Evolutionary conservation across 2,113 vertebrate genomes (phyloP).

Genomic region (Otocyon megalotis): DNA sequence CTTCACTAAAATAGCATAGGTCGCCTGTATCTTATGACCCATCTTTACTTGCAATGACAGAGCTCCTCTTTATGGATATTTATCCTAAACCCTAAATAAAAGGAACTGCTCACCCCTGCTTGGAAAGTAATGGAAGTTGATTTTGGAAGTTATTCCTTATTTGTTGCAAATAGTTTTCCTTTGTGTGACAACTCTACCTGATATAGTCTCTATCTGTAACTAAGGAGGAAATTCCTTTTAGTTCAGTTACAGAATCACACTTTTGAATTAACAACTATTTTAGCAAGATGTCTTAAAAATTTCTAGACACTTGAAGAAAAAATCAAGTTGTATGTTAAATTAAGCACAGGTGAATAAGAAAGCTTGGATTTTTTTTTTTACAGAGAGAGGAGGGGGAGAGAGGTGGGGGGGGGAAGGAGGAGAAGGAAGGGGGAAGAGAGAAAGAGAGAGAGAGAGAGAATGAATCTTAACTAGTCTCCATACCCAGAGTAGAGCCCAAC

Average conservation of each 20-base stretch:
- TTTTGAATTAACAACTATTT: conserved; percentile 41
- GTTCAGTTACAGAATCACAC: neutral
- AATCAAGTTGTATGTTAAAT: conserved; percentile 21
- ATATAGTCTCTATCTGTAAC: neutral
- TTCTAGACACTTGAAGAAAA: conserved; percentile 46
- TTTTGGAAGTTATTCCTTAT: neutral
- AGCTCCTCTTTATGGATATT: neutral
- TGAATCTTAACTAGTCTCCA: neutral
- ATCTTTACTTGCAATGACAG: neutral
- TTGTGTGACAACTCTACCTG: neutral
- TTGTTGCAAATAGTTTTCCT: neutral
- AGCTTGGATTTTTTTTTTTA: neutral
- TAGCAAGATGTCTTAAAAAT: neutral
- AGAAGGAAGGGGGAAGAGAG: no score
- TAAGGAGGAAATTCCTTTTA: neutral
- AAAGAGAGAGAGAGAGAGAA: neutral
- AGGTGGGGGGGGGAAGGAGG: neutral
- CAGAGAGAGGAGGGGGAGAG: neutral
- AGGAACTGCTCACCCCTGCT: neutral
- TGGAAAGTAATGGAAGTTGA: neutral
- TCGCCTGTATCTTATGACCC: neutral
- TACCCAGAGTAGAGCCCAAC: neutral
- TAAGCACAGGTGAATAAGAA: conserved; percentile 15
- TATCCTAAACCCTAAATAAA: neutral
- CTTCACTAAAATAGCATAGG: neutral